Conservation (phyloP, 2,888 invertebrate genomes). For the Shargacucullia verbasci region DNA sequence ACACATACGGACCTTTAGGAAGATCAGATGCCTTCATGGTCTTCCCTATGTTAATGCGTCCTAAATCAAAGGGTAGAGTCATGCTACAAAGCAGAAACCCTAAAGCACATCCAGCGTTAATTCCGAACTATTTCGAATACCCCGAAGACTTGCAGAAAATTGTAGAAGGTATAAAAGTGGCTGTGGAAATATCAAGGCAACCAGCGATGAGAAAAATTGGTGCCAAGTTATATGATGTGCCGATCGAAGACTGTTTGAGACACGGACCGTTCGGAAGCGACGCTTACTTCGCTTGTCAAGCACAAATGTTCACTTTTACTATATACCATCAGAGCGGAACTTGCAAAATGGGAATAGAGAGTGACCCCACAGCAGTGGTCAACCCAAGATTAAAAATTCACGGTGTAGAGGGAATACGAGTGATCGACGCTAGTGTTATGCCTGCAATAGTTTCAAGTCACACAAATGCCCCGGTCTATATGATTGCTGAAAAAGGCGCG, state of each 20-base stretch:
- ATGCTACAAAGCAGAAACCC: conserved; percentile 92
- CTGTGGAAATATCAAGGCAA: conserved; percentile 89
- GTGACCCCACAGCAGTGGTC: conserved; percentile 90
- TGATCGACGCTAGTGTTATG: conserved; percentile 94
- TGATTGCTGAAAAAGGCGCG: conserved; percentile 95
- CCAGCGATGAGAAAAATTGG: conserved; percentile 89
- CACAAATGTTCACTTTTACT: conserved; percentile 91
- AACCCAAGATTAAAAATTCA: conserved; percentile 90
- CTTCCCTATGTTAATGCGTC: conserved; percentile 92
- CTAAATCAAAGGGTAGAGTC: conserved; percentile 92
- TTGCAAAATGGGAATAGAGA: conserved; percentile 90
- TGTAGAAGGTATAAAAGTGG: conserved; percentile 90
- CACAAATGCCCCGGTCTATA: conserved; percentile 93
- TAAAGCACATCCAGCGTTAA: conserved; percentile 91
- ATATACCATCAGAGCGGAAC: conserved; percentile 92
- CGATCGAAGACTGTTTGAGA: conserved; percentile 89
- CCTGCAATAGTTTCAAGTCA: conserved; percentile 93
- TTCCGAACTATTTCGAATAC: conserved; percentile 93
- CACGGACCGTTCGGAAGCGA: conserved; percentile 90
- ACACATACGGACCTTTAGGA: conserved; percentile 79
- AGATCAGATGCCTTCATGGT: conserved; percentile 85
- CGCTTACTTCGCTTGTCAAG: conserved; percentile 91
- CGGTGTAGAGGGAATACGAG: conserved; percentile 91
- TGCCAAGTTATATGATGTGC: conserved; percentile 89
- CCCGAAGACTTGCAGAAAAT: conserved; percentile 90